Conservation (phyloP, 2,113 vertebrate species). For the Cynocephalus volans region DNA sequence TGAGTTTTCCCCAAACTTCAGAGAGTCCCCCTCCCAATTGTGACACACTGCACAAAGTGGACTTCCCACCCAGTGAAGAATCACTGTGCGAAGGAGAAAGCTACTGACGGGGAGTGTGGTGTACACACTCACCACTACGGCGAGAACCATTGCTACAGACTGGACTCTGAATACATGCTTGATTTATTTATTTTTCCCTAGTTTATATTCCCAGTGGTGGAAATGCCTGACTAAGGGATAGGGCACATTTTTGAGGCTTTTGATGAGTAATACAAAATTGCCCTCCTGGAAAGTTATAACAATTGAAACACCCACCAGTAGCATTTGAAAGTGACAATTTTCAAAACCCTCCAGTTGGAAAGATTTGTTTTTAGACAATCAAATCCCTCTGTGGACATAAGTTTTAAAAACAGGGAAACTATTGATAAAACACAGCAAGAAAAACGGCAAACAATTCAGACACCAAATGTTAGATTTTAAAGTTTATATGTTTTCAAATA, state of each 20-base stretch:
- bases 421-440: background rate
- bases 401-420: conserved; percentile 13
- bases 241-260: conserved; percentile 83
- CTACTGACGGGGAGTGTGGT: background rate
- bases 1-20: background rate
- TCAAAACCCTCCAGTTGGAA: conserved; percentile 22
- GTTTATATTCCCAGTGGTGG: conserved; percentile 77
- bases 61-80: background rate
- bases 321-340: conserved; percentile 70
- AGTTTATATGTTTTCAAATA: background rate
- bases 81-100: background rate
- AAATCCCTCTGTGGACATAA: background rate
- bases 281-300: conserved; percentile 80
- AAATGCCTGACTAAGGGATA: conserved; percentile 80
- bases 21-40: background rate
- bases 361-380: conserved; percentile 51
- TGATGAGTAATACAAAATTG: conserved; percentile 81
- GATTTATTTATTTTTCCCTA: background rate
- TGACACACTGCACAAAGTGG: background rate
- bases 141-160: background rate
- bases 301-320: conserved; percentile 63
- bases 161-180: conserved; percentile 7
- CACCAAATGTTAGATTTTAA: background rate
- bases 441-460: background rate
- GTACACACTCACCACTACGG: background rate